These are phyloP conservation scores for Lutjanus campechanus DNA, from an alignment of 2,797 vertebrate species.

Conservation along the genomic window DNA sequence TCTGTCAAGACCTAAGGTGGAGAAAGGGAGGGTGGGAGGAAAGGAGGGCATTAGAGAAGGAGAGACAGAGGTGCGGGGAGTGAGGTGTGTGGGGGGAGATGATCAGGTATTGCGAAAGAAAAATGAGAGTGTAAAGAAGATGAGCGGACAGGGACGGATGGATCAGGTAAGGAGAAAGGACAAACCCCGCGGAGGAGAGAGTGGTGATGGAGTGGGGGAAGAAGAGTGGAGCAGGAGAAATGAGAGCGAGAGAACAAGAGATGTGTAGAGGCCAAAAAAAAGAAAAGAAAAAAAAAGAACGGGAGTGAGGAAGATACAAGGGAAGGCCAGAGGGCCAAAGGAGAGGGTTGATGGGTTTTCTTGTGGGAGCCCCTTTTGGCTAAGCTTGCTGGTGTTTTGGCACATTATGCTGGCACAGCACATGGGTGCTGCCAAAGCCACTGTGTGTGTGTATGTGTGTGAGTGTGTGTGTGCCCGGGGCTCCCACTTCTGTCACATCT, in stretches of 20 bases:
- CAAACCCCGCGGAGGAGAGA: neutral
- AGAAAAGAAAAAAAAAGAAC: constrained; percentile 1
- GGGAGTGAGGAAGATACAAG: constrained; percentile 14
- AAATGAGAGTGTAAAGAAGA: constrained; percentile 24
- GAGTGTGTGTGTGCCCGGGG: constrained; percentile 1
- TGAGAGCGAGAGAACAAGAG: constrained; percentile 12
- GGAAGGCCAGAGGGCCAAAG: constrained; percentile 16
- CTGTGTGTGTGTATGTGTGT: constrained; percentile 8
- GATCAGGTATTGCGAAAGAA: constrained; percentile 39
- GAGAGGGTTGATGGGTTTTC: constrained; percentile 47
- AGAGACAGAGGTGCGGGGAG: constrained; percentile 11
- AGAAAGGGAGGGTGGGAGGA: constrained; percentile 49
- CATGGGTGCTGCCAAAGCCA: constrained; percentile 30
- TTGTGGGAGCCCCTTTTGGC: constrained; percentile 44
- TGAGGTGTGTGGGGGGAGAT: neutral
- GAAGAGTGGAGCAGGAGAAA: neutral
- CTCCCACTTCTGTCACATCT: constrained; percentile 47
- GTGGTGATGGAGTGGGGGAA: constrained; percentile 16
- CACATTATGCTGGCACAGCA: constrained; percentile 44
- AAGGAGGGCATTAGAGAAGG: constrained; percentile 34
- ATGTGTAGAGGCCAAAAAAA: constrained; percentile 9
- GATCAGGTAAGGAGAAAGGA: constrained; percentile 20
- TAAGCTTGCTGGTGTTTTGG: constrained; percentile 45
- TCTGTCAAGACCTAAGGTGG: constrained; percentile 72
- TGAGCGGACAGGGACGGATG: constrained; percentile 2